Evolutionary conservation across 2,888 invertebrate species (phyloP), one percentile per base, ranked within the genome.

Genomic region (Cantharis rufa): DNA sequence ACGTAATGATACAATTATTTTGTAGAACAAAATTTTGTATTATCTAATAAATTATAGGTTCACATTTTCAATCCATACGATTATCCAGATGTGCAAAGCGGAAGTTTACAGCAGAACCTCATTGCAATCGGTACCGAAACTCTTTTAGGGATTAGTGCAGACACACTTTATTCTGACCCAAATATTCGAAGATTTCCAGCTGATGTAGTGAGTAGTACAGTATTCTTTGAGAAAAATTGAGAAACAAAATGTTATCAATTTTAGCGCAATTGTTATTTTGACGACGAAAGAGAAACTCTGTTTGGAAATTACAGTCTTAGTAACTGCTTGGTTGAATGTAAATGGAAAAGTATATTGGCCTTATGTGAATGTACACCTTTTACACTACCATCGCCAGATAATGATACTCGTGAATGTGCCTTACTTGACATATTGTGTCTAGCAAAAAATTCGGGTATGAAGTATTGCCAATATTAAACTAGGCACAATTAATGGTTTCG

Each of bases 271-370:
- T 32, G 32, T 4, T 32, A 13, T 11, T 32, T 32, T 32, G 4
- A 32, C 0, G 32, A 32, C 32, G 32, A 32, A 32, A 10, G 15
- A 7, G 1, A 4, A 7, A 76, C 73, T 15, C 2, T n/a, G 0
- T 73, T 73, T 62, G 78, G 78, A 15, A 62, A 16, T 63, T 78
- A 78, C 18, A 78, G 75, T 72, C 15, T 63, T 10, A 76, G 71
- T 28, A 76, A 78, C 15, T 78, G 78, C 32, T 32, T 78, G 11
- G n/a, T 74, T 3, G 69, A 74, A 61, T 78, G 78, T 32, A 18
- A 72, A 69, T 15, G 76, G 11, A 15, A 71, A 61, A 74, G 73
- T 10, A 74, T 76, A 10, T 15, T 71, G 2, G 66, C 73, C 10
- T 48, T 78, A 2, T 78, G 78, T 16, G 7, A 66, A 27, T 78